Conservation (phyloP, 1,140 invertebrate species). For the Parasteatoda tepidariorum region DNA sequence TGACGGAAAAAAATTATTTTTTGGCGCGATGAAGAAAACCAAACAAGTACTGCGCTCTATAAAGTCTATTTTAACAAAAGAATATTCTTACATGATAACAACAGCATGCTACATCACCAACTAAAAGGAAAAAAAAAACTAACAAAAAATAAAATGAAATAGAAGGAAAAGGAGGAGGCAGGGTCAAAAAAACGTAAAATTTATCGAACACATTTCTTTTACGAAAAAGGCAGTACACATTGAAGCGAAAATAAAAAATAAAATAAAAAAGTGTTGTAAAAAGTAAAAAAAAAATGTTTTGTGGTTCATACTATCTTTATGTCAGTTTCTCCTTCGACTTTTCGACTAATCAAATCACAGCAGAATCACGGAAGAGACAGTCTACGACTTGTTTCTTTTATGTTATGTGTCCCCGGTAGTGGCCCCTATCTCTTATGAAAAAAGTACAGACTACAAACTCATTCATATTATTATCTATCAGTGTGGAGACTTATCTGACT, state of each 20-base stretch:
- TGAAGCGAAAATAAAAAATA: neutral
- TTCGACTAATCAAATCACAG: constrained; percentile 55
- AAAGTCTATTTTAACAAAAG: constrained; percentile 30
- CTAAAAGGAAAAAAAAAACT: too few species aligned
- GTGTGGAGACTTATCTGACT: constrained; percentile 47
- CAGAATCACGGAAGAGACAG: constrained; percentile 39
- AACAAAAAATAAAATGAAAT: too few species aligned
- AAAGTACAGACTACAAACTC: constrained; percentile 28
- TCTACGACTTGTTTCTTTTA: constrained; percentile 46
- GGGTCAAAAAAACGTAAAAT: constrained; percentile 25
- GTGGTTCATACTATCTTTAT: constrained; percentile 60
- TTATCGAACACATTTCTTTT: constrained; percentile 58
- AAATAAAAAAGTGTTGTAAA: constrained; percentile 3
- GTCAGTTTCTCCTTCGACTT: constrained; percentile 51
- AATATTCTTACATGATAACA: constrained; percentile 49
- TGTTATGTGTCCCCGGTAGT: constrained; percentile 39
- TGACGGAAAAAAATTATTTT: too few species aligned
- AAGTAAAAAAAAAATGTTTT: constrained; percentile 33
- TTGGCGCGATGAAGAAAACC: neutral
- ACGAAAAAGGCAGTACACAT: constrained; percentile 56
- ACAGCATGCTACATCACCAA: constrained; percentile 16
- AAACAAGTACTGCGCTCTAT: constrained; percentile 18
- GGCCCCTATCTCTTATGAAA: constrained; percentile 36
- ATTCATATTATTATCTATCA: constrained; percentile 61
- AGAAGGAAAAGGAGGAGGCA: neutral